Evolutionary conservation across 2,888 invertebrate genomes (phyloP).

Genomic region (Parnassius orleans): DNA sequence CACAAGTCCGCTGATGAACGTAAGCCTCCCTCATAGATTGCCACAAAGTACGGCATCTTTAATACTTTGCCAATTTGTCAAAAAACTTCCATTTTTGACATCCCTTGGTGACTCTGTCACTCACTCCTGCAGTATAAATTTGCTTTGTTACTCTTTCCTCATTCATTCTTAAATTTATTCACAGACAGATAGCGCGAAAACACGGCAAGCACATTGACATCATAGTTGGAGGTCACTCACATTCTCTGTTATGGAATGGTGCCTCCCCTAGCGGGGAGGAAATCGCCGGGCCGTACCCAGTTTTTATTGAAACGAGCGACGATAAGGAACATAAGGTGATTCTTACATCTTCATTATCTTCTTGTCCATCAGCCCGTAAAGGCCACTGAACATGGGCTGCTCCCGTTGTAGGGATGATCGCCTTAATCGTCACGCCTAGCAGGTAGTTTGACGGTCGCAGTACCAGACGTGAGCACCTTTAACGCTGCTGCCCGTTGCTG

Average conservation of each 20-base stretch:
- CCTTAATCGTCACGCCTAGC: too few relatives aligned
- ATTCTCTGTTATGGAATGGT: constrained; percentile 87
- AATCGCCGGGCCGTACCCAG: constrained; percentile 85
- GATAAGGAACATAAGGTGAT: constrained; percentile 56
- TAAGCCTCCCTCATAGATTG: too few relatives aligned
- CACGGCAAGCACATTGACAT: constrained; percentile 86
- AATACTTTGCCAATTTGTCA: neutral
- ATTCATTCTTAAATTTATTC: constrained; percentile 27
- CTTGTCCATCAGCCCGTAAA: too few relatives aligned
- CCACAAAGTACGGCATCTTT: neutral
- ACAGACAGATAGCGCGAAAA: constrained; percentile 82
- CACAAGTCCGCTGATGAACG: too few relatives aligned
- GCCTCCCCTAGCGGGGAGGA: constrained; percentile 78
- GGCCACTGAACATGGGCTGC: too few relatives aligned
- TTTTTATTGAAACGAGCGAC: constrained; percentile 63
- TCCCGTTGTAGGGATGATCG: too few relatives aligned
- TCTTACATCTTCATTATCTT: neutral
- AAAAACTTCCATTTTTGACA: too few relatives aligned
- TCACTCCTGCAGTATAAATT: neutral
- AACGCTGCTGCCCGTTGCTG: too few relatives aligned
- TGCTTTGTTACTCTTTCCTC: too few relatives aligned
- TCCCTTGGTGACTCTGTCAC: neutral
- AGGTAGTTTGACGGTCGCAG: too few relatives aligned
- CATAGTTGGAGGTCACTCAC: constrained; percentile 91
- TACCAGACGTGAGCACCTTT: too few relatives aligned